These are phyloP conservation scores for Actenoides hombroni DNA, from an alignment of 2,113 vertebrate species.

Conservation along the genomic window DNA sequence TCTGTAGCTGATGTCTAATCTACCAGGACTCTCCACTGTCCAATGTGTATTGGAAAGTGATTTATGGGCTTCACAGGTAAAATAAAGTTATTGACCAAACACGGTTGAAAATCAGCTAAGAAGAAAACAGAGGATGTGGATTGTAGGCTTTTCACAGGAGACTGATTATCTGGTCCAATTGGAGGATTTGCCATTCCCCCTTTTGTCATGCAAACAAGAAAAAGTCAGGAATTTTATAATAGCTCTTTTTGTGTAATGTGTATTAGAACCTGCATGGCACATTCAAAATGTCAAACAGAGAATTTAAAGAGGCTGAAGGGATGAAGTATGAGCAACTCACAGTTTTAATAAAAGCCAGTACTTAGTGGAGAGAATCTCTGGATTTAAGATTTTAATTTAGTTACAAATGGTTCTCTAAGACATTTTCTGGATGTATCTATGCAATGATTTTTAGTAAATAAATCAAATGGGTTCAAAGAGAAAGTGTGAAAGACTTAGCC, in stretches of 20 bases:
- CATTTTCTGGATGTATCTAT: not conserved
- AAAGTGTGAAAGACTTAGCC: constrained; percentile 42
- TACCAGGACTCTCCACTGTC: not conserved
- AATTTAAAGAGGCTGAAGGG: constrained; percentile 46
- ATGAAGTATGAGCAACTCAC: not conserved
- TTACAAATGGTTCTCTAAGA: not conserved
- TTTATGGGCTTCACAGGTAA: constrained; percentile 71
- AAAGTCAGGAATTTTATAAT: constrained; percentile 79
- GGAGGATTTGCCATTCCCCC: constrained; percentile 85
- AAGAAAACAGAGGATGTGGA: constrained; percentile 81
- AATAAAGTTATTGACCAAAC: constrained; percentile 89
- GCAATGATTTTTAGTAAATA: not conserved
- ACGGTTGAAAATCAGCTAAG: constrained; percentile 76
- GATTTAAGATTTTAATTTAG: constrained; percentile 7
- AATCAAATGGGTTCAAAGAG: constrained; percentile 24
- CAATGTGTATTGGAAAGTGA: constrained; percentile 61
- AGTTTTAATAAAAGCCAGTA: not conserved
- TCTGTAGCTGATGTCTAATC: not conserved
- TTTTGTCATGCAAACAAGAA: constrained; percentile 90
- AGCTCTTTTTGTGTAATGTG: constrained; percentile 57
- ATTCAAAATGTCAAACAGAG: constrained; percentile 47
- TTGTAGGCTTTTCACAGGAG: constrained; percentile 89
- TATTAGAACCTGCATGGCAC: constrained; percentile 46
- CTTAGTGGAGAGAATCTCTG: not conserved
- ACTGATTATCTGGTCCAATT: constrained; percentile 88